Conservation (phyloP, 2,113 vertebrate genomes). For the Aphelocoma coerulescens region DNA sequence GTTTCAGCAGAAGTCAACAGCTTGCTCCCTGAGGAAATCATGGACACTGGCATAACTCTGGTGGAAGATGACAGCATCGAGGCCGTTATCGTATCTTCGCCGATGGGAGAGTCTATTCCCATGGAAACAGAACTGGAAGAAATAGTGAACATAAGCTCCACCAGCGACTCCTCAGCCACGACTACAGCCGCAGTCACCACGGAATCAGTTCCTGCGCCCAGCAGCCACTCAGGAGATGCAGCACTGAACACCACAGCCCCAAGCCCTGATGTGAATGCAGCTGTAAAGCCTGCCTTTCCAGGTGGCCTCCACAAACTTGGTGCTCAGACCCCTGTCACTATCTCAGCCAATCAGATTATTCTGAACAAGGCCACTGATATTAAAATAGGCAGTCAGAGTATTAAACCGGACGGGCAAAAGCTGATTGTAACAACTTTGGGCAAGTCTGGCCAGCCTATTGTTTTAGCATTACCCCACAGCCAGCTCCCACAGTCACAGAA, state of each 20-base stretch:
- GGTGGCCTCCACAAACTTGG: slow-evolving; percentile 85
- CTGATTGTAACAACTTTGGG: slow-evolving; percentile 89
- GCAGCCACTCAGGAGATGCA: slow-evolving; percentile 70
- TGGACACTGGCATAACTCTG: slow-evolving; percentile 89
- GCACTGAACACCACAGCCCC: slow-evolving; percentile 58
- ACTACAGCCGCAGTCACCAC: slow-evolving; percentile 42
- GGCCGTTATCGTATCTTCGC: slow-evolving; percentile 75
- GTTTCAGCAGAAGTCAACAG: slow-evolving; percentile 96
- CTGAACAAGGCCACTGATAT: slow-evolving; percentile 88
- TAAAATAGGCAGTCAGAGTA: slow-evolving; percentile 78
- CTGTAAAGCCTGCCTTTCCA: slow-evolving; percentile 73
- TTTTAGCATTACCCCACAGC: slow-evolving; percentile 87
- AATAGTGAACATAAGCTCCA: slow-evolving; percentile 74
- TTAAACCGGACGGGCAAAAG: slow-evolving; percentile 94
- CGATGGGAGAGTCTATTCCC: slow-evolving; percentile 83
- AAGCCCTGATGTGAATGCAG: slow-evolving; percentile 71
- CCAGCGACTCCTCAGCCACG: slow-evolving; percentile 45
- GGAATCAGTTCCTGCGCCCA: slow-evolving; percentile 67
- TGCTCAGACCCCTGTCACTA: slow-evolving; percentile 80
- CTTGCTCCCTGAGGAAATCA: slow-evolving; percentile 97
- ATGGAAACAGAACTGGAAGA: slow-evolving; percentile 83
- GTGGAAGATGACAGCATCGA: slow-evolving; percentile 88
- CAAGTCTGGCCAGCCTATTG: slow-evolving; percentile 90
- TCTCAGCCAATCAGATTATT: slow-evolving; percentile 90
- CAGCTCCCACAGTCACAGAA: slow-evolving; percentile 76